Evolutionary conservation across 2,797 vertebrate species (phyloP), one percentile per base, ranked within the genome.

Genomic region (Xenops minutus): DNA sequence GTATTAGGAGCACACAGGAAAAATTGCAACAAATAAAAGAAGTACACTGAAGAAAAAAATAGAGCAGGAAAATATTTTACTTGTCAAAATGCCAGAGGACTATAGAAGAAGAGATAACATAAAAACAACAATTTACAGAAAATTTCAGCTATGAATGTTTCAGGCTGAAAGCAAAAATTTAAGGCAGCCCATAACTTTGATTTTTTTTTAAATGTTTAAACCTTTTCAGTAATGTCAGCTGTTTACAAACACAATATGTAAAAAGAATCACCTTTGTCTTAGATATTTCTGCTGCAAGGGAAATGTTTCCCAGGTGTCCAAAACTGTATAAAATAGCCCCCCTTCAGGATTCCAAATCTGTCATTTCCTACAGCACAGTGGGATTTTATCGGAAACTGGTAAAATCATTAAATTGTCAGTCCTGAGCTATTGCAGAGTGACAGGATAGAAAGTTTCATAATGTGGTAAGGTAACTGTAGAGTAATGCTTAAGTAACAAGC

Each of bases 321-420:
- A 97, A 97, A 94, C 81, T 79, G 96, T 94, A 96, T 95, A 98
- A 97, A 96, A 97, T 91, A 98, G 89, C 83, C 92, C 93, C 97
- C 96, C 97, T 96, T 97, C 96, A 97, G 97, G 97, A 98, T 97
- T 98, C 98, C 96, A 97, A 97, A 98, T 98, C 98, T 98, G 97
- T 98, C 97, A 93, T 98, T 98, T 98, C 97, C 97, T 98, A 97
- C 91, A 81, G 94, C 97, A 98, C 94, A 90, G 95, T 93, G 97
- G 98, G 98, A 97, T 96, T 98, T 98, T 97, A 85, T 97, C 97
- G 98, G 97, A 98, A 99, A 96, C 98, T 98, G 98, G 97, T 98
- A 98, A 98, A 99, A 98, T 98, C 97, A 96, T 99, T 99, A 98
- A 98, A 97, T 98, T 98, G 98, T 98, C 97, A 97, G 95, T 96